Evolutionary conservation across 2,113 vertebrate species (phyloP), one percentile per base, ranked within the genome.

Genomic region (Camelus bactrianus): DNA sequence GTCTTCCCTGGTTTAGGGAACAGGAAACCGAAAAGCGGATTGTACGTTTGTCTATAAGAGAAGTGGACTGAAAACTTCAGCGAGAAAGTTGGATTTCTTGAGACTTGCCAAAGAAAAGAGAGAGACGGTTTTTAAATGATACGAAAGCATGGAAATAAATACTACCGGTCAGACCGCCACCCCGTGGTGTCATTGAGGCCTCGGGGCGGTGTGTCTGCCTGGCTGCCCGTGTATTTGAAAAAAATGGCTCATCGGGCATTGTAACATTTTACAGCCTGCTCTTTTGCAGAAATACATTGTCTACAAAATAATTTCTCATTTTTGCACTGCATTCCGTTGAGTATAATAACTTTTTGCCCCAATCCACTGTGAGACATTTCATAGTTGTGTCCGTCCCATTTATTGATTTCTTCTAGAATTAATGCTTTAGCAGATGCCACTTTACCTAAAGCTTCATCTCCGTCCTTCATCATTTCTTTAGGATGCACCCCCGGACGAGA

Each of bases 121-220:
- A 58, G 46, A 69, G 52, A 12, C 17, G 8, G 3, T 28, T 48
- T 79, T 58, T 35, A 52, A 60, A 75, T 75, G 79, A 10, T n/a
- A 2, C 6, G 50, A 70, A 26, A 16, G 13, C 6, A 8, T 0
- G 30, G 56, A 62, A 30, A 54, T 72, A 38, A 24, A 91, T 48
- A 1, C 42, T 48, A 11, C 26, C 0, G 1, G 0, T 11, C 20
- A 11, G 3, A 3, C 12, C 42, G 1, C 19, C 8, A 2, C 38
- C 8, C 14, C 0, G 26, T 2, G 26, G 13, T 30, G 1, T 8
- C 1, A 15, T 13, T 4, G 0, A 1, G 26, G 89, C n/a, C 17
- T 0, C 38, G 9, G 32, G 4, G 19, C 2, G 11, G 24, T 8
- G 16, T 5, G 30, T 30, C 10, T 11, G 5, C 19, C 2, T 0